Conservation (phyloP, 2,113 vertebrate genomes). For the Pterocles burchelli region DNA sequence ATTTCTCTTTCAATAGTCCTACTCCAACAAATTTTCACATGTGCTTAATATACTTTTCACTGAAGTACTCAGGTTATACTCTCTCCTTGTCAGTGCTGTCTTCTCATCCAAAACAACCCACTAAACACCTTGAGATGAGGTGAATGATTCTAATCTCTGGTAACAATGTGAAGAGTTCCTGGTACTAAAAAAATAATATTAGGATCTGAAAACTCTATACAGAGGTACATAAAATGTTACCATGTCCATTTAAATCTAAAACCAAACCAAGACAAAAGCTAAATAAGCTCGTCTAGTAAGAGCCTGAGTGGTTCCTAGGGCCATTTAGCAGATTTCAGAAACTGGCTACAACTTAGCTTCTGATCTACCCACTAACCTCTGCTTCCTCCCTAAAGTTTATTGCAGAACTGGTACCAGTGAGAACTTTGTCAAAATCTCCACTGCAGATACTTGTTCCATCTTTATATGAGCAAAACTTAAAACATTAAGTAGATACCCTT, state of each 20-base stretch:
- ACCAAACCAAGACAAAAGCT: neutral
- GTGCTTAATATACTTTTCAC: neutral
- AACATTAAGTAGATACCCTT: neutral
- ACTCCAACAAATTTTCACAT: neutral
- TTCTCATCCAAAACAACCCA: neutral
- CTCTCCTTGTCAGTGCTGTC: neutral
- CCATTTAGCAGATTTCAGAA: neutral
- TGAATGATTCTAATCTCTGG: neutral
- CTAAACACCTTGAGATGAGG: neutral
- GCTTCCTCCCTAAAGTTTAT: neutral
- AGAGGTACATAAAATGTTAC: neutral
- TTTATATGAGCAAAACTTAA: neutral
- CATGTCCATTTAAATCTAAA: neutral
- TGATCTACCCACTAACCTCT: neutral
- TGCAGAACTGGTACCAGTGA: neutral
- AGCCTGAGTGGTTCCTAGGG: neutral
- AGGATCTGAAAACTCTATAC: neutral
- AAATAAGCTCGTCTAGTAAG: neutral
- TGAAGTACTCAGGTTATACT: neutral
- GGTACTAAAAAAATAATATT: neutral
- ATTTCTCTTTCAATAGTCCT: neutral
- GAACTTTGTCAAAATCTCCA: neutral
- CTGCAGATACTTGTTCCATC: neutral
- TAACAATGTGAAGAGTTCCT: neutral
- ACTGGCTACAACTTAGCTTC: neutral